Conservation (phyloP, 2,113 vertebrate species). For the Garra rufa region DNA sequence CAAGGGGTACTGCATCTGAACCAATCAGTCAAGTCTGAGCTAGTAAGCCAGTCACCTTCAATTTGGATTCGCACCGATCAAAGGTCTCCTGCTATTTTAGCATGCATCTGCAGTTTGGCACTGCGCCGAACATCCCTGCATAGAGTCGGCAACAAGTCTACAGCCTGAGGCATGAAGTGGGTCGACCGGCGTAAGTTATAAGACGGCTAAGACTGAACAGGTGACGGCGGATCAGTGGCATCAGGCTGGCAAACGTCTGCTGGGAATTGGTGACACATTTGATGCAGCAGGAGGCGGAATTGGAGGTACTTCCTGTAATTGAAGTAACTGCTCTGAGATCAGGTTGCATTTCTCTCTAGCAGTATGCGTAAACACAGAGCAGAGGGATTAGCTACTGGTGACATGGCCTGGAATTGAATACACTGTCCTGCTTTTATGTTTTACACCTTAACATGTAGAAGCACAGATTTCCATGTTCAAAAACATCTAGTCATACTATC, state of each 20-base stretch:
- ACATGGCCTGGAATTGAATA: conserved; percentile 31
- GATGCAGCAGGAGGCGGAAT: conserved; percentile 58
- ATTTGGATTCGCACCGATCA: not conserved
- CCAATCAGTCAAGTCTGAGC: not conserved
- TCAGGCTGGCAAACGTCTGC: conserved; percentile 20
- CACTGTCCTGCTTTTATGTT: conserved; percentile 29
- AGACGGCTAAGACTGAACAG: conserved; percentile 8
- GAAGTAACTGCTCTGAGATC: conserved; percentile 46
- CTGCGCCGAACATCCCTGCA: not conserved
- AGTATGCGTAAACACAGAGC: conserved; percentile 41
- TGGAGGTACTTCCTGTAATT: conserved; percentile 60
- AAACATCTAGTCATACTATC: not conserved
- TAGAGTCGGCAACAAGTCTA: conserved; percentile 9
- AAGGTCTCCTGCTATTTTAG: conserved; percentile 16
- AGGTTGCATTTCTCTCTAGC: conserved; percentile 34
- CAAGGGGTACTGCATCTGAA: not conserved
- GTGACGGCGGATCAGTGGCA: conserved; percentile 43
- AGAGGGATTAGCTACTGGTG: conserved; percentile 36
- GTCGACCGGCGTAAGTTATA: conserved; percentile 15
- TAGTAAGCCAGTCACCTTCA: conserved; percentile 2
- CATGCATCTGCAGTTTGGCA: not conserved
- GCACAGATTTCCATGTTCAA: not conserved
- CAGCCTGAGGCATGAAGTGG: conserved; percentile 26
- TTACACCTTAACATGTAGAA: conserved; percentile 28
- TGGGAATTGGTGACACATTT: conserved; percentile 45